These are phyloP conservation scores for Rallus crepitans DNA, from an alignment of 2,797 vertebrate species.

Conservation along the genomic window DNA sequence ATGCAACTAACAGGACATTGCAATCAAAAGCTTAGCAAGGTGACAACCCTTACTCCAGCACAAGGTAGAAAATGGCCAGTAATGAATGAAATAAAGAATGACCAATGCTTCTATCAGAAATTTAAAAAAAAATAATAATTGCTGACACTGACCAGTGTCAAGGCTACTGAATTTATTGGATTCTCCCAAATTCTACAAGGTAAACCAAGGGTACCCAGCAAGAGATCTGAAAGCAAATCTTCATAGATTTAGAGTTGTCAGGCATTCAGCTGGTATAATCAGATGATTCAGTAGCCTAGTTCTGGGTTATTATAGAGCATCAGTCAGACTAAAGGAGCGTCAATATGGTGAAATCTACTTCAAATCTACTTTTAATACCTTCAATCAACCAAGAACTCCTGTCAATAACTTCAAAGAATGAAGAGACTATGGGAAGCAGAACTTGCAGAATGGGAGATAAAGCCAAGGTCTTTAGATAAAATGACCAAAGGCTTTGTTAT, in stretches of 20 bases:
- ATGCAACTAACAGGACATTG: background rate
- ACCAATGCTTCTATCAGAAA: background rate
- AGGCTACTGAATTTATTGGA: background rate
- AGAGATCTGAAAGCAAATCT: conserved; percentile 1
- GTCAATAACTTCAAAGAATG: conserved; percentile 17
- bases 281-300: conserved; percentile 25
- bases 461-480: conserved; percentile 21
- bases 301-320: background rate
- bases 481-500: background rate
- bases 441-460: background rate
- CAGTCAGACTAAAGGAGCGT: background rate
- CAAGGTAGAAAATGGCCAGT: background rate
- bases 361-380: conserved; percentile 18
- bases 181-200: background rate
- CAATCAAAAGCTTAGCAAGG: background rate
- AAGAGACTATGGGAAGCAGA: background rate
- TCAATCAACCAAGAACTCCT: background rate
- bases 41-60: background rate
- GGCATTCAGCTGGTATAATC: background rate
- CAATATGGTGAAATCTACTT: background rate
- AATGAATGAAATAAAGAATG: background rate
- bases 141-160: background rate
- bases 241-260: background rate
- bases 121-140: too few species aligned
- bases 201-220: background rate